Base-by-base conservation (phyloP, 2,797 vertebrate genomes). In the Ambastaia sidthimunki region DNA sequence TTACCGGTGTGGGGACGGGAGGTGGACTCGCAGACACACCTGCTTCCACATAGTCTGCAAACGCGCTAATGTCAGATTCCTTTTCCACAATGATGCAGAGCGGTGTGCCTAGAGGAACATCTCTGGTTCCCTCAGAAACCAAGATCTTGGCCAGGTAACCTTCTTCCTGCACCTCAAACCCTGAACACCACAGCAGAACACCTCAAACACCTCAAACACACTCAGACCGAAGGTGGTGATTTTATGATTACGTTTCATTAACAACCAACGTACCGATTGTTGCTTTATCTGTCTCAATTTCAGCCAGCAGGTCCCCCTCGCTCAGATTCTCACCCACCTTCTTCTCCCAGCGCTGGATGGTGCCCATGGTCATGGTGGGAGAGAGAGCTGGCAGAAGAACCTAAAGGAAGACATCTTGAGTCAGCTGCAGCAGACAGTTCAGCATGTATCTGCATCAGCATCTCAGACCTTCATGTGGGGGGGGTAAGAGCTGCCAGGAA, bases 311-410 rank as follows among this genome's bases (percentile, higher is more conserved):
- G 82, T 99, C 97, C 84, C 98, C 98, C 90, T 99, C 97, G 1
- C 84, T 95, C 80, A 99, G 92, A 88, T 97, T 98, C 90, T 99
- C 97, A 47, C 98, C 97, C 0, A 99, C 95, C 89, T 98, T 98
- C 93, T 99, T 99, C 90, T 99, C 97, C 98, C 98, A 99, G 85
- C 97, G 96, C 90, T 99, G 98, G 86, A 99, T 95, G 0, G 97
- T 99, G 75, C 98, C 98, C 97, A 98, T 94, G 0, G 97, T 98
- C 98, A 99, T 99, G 21, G 98, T 99, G 23, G 98, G 98, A 7
- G 98, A 99, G 19, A 99, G 95, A 21, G 98, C 98, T 82, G 98
- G 98, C 81, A 99, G 95, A 34, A 92, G 48, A 57, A 99, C 80
- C 98, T 99, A 87, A 31, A 74, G 21, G 50, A n/a, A 71, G 21